Evolutionary conservation across 1,140 invertebrate genomes (phyloP).

Genomic region (Nylanderia fulva): DNA sequence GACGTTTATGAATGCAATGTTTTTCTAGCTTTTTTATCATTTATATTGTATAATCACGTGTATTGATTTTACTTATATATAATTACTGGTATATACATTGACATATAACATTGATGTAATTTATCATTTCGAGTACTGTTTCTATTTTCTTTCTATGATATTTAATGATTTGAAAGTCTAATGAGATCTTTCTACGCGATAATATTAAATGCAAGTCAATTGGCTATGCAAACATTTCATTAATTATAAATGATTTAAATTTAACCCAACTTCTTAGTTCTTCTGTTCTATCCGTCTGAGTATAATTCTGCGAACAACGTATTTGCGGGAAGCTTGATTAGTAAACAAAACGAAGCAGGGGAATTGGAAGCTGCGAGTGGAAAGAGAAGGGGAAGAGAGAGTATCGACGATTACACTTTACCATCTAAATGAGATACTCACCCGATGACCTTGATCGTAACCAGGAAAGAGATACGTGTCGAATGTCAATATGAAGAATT

Average conservation of each 20-base stretch:
- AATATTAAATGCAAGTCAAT: not conserved
- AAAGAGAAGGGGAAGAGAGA: not conserved
- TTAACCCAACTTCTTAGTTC: not conserved
- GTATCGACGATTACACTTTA: not conserved
- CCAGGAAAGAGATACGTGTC: conserved; percentile 18
- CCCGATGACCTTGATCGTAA: conserved; percentile 51
- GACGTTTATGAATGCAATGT: not conserved
- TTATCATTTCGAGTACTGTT: not conserved
- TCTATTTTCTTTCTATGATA: not conserved
- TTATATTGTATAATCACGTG: not conserved
- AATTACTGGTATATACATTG: not conserved
- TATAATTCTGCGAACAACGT: not conserved
- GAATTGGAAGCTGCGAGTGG: too few species aligned
- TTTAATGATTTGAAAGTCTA: not conserved
- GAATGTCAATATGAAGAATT: conserved; percentile 22
- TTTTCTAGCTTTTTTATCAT: conserved; percentile 36
- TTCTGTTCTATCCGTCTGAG: not conserved
- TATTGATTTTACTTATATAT: not conserved
- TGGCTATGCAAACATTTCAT: not conserved
- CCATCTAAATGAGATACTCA: conserved; percentile 34
- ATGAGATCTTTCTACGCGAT: not conserved
- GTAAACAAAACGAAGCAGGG: not conserved
- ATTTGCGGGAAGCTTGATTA: conserved; percentile 9
- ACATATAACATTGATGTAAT: not conserved
- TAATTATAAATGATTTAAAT: not conserved